Evolutionary conservation across 2,888 invertebrate genomes (phyloP), one percentile per base, ranked within the genome.

Genomic region (Melinaea menophilus): DNA sequence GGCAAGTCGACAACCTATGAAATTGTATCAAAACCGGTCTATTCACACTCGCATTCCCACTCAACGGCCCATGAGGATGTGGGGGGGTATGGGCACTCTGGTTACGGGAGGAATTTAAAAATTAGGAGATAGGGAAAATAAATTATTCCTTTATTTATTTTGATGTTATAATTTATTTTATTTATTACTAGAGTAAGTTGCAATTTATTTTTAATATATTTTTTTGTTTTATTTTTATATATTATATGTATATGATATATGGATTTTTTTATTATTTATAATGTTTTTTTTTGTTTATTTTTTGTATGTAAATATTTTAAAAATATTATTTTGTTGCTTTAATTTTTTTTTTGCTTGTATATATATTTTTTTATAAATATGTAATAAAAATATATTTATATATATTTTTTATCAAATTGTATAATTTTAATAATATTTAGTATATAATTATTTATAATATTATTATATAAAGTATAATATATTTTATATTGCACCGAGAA

Each of bases 1-100:
- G 93, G 94, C 67, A 94, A 94, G 75, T 92, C 94, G 9, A 95
- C 96, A 7, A 96, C 96, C 0, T 96, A 96, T 77, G 96, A 96
- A 85, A 95, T 96, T 66, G 94, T 96, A 5, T 94, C 95, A 54
- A 96, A 96, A 72, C 96, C 96, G 0, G 90, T 96, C 0, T 95
- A 96, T 79, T 92, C 93, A 1, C 94, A 94, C 35, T 90, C 91
- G 4, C 93, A 93, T 63, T 88, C 91, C 0, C 93, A 93, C 61
- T 93, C 93, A 0, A 91, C 92, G 0, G 92, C 90, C 4, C 93
- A 93, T 72, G 93, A 93, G 66, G 93, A 93, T 61, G 91, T 86
- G 0, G 92, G 92, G 0, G 91, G 89, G 0, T 90, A 91, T 54
- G 92, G 91, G 0, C 92, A 91, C 75, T 91, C 92, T 0, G 93